Evolutionary conservation across 2,888 invertebrate genomes (phyloP), one percentile per base, ranked within the genome.

Genomic region (Philonicus albiceps): DNA sequence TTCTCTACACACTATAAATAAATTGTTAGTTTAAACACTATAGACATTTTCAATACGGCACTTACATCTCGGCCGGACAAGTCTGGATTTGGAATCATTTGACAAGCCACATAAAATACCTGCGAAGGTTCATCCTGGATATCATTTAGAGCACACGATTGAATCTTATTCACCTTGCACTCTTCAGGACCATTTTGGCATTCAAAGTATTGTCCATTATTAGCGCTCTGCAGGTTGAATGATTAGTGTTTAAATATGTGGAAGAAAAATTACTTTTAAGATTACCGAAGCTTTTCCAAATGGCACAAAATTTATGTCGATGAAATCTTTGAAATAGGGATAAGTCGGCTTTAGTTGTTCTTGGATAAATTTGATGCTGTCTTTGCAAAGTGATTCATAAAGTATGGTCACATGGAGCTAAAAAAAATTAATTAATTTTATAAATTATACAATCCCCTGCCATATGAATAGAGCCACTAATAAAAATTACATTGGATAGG

Each of bases 141-240:
- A 37, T 80, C 87, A 31, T 89, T 87, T 84, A 94, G 89, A 0
- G 93, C 92, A 53, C 94, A 94, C 80, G 94, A 94, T 89, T 94
- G 94, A 8, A 94, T 91, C 87, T 93, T 90, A 89, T 94, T 94
- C 6, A 94, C 94, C 37, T 90, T 89, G 88, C 94, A 94, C 89
- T 94, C 94, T 1, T 91, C 87, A 0, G 93, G 92, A 0, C 94
- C 94, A 89, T 94, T 94, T 90, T 94, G 94, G 89, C 94, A 94
- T 85, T 91, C 88, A 87, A 94, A 94, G 0, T 91, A 91, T 43
- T 89, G 88, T 72, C 90, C 88, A 0, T 91, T 92, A 22, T 88
- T 87, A 19, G 88, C 31, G 74, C 88, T 89, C 89, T 89, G 64
- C n/a, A 30, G 30, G 31, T n/a, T 31, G 11, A 53, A 75, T 55